Percentiles rank a stretch among this genome's conserved stretches.
Conservation (phyloP, 2,113 vertebrate species). For the Sinocyclocheilus anophthalmus region DNA sequence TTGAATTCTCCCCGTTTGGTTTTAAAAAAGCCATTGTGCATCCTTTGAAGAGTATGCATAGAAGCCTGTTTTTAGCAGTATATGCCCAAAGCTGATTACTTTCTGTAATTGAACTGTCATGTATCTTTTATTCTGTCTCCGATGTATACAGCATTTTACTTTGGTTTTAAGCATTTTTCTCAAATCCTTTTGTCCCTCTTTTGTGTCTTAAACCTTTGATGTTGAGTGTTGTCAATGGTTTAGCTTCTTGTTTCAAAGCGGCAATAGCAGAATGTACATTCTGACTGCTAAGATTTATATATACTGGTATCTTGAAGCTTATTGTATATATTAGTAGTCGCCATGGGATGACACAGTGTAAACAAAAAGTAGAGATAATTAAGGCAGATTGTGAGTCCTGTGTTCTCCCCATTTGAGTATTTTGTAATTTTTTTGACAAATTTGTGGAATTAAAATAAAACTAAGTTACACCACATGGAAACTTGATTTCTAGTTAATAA, state of each 20-base stretch:
- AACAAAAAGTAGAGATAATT: constrained; percentile 99
- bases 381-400: constrained; percentile 97
- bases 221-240: constrained; percentile 95
- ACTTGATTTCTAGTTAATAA: constrained; percentile 43
- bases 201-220: constrained; percentile 87
- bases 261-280: constrained; percentile 92
- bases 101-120: constrained; percentile 64
- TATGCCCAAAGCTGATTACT: constrained; percentile 56
- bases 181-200: constrained; percentile 70
- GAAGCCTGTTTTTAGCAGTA: constrained; percentile 28
- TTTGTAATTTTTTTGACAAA: constrained; percentile 99
- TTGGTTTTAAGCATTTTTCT: constrained; percentile 61
- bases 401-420: constrained; percentile 99
- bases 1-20: not conserved
- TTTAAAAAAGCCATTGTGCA: constrained; percentile 33
- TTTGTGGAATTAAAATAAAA: constrained; percentile 99
- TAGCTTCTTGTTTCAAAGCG: constrained; percentile 90
- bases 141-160: constrained; percentile 55
- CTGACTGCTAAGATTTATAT: constrained; percentile 96
- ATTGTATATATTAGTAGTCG: constrained; percentile 99
- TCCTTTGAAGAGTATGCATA: constrained; percentile 12
- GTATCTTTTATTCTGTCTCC: constrained; percentile 56
- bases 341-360: constrained; percentile 99
- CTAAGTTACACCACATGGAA: constrained; percentile 93
- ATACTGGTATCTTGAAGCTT: constrained; percentile 99